Evolutionary conservation across 1,140 invertebrate genomes (phyloP), one percentile per base, ranked within the genome.

Genomic region (Bactericera cockerelli): DNA sequence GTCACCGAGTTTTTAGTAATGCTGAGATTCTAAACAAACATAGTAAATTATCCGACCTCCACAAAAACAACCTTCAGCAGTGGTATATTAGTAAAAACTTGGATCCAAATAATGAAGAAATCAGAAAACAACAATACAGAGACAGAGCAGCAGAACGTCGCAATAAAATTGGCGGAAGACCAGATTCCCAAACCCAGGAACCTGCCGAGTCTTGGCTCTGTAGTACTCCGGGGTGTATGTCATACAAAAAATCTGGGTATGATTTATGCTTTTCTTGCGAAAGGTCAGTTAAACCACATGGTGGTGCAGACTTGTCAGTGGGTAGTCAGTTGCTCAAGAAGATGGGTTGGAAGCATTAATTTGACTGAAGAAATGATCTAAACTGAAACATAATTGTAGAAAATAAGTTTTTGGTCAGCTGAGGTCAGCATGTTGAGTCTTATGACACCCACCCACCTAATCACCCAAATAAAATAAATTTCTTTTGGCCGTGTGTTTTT

Each of bases 51-150:
- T 49, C 42, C 4, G 42, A 49, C 8, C 42, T 49, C 3, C 42
- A 49, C 42, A 49, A n/a, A 16, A 49, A 16, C n/a, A 49, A 49
- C n/a, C n/a, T 49, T 10, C 6, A 49, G 19, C n/a, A 49, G 42
- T 49, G 42, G 42, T 49, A 49, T 16, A n/a, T 49, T 4, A 19
- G n/a, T 49, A 49, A 49, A n/a, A 22, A 49, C 22, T 22, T 49
- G n/a, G 42, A 49, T 22, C 42, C 42, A n/a, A 16, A 49, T 22
- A n/a, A 49, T 22, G 42, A 49, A 49, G 42, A 49, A n/a, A 49
- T 10, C 22, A 49, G 42, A n/a, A 49, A 49, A n/a, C 42, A 22
- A n/a, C 42, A 49, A 16, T 49, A 49, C 22, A 49, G 42, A 49
- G 22, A 49, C n/a, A 16, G 42, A 19, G 42, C 42, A 16, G n/a